Base-by-base conservation (phyloP, 2,888 invertebrate genomes). In the Athrips mouffetella region DNA sequence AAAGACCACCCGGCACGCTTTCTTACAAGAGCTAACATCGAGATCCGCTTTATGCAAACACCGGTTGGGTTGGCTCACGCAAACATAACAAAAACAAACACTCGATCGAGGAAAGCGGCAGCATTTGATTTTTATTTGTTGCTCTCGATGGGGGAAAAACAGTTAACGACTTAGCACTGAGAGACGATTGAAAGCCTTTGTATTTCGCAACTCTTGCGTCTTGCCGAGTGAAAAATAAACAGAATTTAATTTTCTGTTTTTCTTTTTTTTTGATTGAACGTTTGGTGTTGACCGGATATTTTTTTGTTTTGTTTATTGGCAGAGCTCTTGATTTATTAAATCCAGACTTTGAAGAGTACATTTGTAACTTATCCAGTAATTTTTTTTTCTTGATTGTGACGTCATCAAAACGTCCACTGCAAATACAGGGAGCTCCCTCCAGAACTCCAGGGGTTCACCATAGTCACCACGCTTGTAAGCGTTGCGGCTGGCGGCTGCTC, bases 1-100 rank as follows among this genome's bases (percentile, higher is more conserved):
- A 82, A 78, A 84, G 87, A 86, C 87, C 87, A 87, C 87, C 87
- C 87, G 86, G 75, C 63, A 55, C 47, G 63, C 54, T 58, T 70
- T 65, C 66, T 68, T 72, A 65, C 61, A 65, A 64, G 67, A 57
- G 63, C 69, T 66, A 62, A 70, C 71, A 68, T 64, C 70, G 63
- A 69, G 68, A 71, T 66, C 67, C 62, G 65, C 65, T 73, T 74
- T 70, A 70, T 66, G 68, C 77, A 68, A 75, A 74, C 75, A 73
- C 65, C 81, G 80, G 84, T 83, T 86, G 86, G 83, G 76, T 77
- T 65, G 71, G 70, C 78, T 87, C 85, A 80, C 8, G 40, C 76
- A 79, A 82, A 81, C 79, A 72, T 67, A 70, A 74, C 70, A 76
- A 75, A 45, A 70, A 60, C 73, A 83, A 86, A 83, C 82, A 85